These are phyloP conservation scores for Larimichthys polyactis DNA, from an alignment of 2,113 vertebrate genomes.

Conservation along the genomic window DNA sequence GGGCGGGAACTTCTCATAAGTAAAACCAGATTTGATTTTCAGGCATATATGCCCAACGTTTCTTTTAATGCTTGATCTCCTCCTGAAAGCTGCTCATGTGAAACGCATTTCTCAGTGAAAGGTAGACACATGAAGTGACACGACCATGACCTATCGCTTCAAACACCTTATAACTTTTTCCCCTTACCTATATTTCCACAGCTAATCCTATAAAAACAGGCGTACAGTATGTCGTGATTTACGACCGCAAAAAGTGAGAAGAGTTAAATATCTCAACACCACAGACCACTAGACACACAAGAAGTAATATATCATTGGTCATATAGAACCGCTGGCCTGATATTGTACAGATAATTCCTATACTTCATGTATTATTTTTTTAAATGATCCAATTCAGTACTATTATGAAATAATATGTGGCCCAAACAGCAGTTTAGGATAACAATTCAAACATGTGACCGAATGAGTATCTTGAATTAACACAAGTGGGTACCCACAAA, in stretches of 20 bases:
- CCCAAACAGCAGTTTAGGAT: neutral
- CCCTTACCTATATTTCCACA: constrained; percentile 60
- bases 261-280: constrained; percentile 64
- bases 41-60: constrained; percentile 49
- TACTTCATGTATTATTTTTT: neutral
- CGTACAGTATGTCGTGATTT: constrained; percentile 56
- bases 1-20: constrained; percentile 73
- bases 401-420: too few relatives aligned
- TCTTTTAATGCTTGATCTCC: constrained; percentile 62
- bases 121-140: constrained; percentile 56
- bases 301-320: constrained; percentile 46
- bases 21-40: constrained; percentile 79
- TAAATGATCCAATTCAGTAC: neutral
- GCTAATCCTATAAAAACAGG: constrained; percentile 67
- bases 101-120: constrained; percentile 65
- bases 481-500: neutral
- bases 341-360: constrained; percentile 19
- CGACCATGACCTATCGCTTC: constrained; percentile 50
- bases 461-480: neutral
- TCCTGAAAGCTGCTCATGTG: constrained; percentile 63
- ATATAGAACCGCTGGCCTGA: neutral
- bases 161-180: constrained; percentile 64
- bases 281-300: constrained; percentile 56
- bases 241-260: constrained; percentile 52
- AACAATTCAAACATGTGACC: neutral